Evolutionary conservation across 2,113 vertebrate genomes (phyloP).

Genomic region (Puma concolor): DNA sequence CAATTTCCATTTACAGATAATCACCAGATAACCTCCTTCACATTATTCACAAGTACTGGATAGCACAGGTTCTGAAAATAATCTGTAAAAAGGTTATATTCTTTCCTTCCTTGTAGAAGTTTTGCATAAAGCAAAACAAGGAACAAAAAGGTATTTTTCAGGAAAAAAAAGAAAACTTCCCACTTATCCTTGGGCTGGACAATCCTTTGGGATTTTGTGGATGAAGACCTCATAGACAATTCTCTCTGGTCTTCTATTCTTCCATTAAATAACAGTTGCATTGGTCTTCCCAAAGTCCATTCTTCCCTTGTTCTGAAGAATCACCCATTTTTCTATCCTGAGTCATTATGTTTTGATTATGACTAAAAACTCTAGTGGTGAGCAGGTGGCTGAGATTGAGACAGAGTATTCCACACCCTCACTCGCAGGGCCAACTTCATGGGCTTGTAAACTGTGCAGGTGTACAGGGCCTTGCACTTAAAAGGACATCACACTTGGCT

Average conservation of each 20-base stretch:
- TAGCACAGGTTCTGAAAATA: neutral
- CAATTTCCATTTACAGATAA: neutral
- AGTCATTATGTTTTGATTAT: neutral
- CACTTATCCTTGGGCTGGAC: neutral
- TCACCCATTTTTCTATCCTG: neutral
- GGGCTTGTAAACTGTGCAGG: neutral
- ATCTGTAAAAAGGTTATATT: neutral
- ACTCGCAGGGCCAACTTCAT: neutral
- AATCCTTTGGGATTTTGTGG: neutral
- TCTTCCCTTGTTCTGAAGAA: neutral
- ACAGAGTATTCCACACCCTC: neutral
- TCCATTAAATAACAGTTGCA: neutral
- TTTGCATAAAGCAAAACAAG: neutral
- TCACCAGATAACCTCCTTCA: neutral
- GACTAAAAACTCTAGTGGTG: neutral
- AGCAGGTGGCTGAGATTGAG: neutral
- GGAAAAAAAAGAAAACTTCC: neutral
- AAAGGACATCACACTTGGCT: neutral
- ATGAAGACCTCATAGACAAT: neutral
- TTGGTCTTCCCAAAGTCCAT: neutral
- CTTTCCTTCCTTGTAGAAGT: neutral
- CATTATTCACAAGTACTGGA: neutral
- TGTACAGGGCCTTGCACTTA: neutral
- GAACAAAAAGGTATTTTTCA: neutral
- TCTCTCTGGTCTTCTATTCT: neutral